These are phyloP conservation scores for Diarsia mendica DNA, from an alignment of 2,888 invertebrate genomes.

Conservation along the genomic window DNA sequence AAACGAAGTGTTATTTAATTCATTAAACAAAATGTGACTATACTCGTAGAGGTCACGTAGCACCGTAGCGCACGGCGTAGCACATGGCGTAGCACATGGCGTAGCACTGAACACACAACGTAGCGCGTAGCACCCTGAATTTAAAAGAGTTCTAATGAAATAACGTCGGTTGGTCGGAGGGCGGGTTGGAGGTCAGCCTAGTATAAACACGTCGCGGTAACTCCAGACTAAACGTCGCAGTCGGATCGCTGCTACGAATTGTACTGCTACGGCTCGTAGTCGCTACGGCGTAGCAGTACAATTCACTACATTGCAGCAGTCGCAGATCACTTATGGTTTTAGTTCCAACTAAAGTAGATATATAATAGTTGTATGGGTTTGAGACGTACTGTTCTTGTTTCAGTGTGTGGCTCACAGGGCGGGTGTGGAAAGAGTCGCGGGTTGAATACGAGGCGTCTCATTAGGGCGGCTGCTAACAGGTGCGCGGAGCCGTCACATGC, in stretches of 20 bases:
- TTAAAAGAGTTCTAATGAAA: conserved; percentile 15
- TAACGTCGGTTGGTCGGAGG: background rate
- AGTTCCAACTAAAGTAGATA: background rate
- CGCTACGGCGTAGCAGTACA: background rate
- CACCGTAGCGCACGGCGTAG: conserved; percentile 1
- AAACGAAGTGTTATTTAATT: too few relatives aligned
- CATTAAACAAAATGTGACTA: conserved; percentile 1
- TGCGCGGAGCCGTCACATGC: background rate
- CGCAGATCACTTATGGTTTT: background rate
- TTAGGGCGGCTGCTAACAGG: background rate
- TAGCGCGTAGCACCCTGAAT: conserved; percentile 10
- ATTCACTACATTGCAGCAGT: background rate
- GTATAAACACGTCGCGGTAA: conserved; percentile 1
- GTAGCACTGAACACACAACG: conserved; percentile 2
- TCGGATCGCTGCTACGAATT: background rate
- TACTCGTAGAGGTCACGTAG: conserved; percentile 6
- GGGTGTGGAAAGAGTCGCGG: background rate
- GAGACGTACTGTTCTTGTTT: background rate
- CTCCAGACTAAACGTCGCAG: background rate
- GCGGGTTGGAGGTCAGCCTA: conserved; percentile 1
- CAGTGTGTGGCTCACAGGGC: background rate
- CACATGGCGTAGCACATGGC: conserved; percentile 7
- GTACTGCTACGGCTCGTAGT: background rate
- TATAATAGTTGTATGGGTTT: background rate
- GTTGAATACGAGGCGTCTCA: conserved; percentile 6